Evolutionary conservation across 30 jellyfish, hydroid and myxozoan species (phyloP).

Genomic region (Hydractinia echinata): DNA sequence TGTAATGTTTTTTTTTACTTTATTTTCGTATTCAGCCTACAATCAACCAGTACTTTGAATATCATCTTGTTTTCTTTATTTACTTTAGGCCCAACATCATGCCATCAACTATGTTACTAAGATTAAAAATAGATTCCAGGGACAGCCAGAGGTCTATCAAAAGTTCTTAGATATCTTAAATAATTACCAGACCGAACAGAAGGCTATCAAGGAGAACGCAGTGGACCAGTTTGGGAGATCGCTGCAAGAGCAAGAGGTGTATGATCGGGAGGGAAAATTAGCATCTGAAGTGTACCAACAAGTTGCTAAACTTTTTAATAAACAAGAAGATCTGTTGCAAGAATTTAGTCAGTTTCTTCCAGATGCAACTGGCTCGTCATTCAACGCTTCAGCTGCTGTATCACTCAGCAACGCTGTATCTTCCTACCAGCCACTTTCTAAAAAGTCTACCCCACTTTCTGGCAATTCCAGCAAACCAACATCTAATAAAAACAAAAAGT

Average conservation of each 20-base stretch:
- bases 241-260: conserved; percentile 86
- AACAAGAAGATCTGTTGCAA: conserved; percentile 82
- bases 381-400: conserved; percentile 12
- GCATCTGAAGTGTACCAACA: conserved; percentile 93
- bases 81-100: conserved; percentile 84
- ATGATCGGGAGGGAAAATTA: conserved; percentile 77
- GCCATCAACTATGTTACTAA: conserved; percentile 92
- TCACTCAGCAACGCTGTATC: conserved; percentile 20
- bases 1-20: too few relatives aligned
- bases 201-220: conserved; percentile 86
- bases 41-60: background rate
- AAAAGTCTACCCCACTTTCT: conserved; percentile 12
- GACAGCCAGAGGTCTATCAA: conserved; percentile 96
- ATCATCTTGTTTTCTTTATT: background rate
- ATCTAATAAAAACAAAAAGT: conserved; percentile 20
- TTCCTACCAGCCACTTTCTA: conserved; percentile 38
- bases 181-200: conserved; percentile 92
- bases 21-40: background rate
- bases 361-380: conserved; percentile 69
- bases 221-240: conserved; percentile 80
- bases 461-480: conserved; percentile 8
- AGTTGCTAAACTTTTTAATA: conserved; percentile 86
- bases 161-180: conserved; percentile 82
- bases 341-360: conserved; percentile 97
- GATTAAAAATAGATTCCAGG: conserved; percentile 93